Conservation (phyloP, 2,888 invertebrate species). For the Esperia sulphurella region DNA sequence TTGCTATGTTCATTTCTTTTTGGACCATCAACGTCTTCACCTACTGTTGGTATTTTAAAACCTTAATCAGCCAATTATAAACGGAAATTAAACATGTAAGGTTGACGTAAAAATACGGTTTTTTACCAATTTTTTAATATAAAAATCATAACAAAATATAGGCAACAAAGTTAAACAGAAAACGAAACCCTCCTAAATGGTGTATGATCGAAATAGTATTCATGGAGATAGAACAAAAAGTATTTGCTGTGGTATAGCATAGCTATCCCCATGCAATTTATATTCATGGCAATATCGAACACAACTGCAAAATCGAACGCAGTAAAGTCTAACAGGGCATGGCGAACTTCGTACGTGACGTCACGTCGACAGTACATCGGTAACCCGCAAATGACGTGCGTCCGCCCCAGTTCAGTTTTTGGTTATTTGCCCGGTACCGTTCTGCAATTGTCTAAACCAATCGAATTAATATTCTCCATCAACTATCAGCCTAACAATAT, state of each 20-base stretch:
- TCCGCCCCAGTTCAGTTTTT: constrained; percentile 25
- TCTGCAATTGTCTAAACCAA: constrained; percentile 8
- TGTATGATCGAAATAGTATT: not conserved
- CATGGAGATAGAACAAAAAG: not conserved
- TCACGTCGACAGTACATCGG: constrained; percentile 33
- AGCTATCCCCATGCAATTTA: constrained; percentile 6
- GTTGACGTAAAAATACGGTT: too few relatives aligned
- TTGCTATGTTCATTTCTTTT: too few relatives aligned
- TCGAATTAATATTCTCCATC: not conserved
- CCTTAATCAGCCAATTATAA: too few relatives aligned
- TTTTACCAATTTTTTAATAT: too few relatives aligned
- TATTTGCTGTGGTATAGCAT: not conserved
- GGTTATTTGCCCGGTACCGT: constrained; percentile 17
- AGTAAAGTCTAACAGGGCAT: constrained; percentile 8
- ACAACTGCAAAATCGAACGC: constrained; percentile 10
- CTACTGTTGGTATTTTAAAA: too few relatives aligned
- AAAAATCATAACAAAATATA: too few relatives aligned
- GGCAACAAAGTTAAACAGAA: too few relatives aligned
- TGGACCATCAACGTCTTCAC: too few relatives aligned
- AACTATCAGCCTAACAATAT: not conserved
- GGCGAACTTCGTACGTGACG: constrained; percentile 32
- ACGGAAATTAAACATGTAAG: too few relatives aligned
- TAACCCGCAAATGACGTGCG: constrained; percentile 39
- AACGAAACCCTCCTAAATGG: not conserved
- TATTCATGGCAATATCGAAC: constrained; percentile 10